Percentiles rank a stretch among this genome's conserved stretches.
These are phyloP conservation scores for Drosophila suzukii DNA, from an alignment of 1,140 invertebrate species.

Conservation along the genomic window DNA sequence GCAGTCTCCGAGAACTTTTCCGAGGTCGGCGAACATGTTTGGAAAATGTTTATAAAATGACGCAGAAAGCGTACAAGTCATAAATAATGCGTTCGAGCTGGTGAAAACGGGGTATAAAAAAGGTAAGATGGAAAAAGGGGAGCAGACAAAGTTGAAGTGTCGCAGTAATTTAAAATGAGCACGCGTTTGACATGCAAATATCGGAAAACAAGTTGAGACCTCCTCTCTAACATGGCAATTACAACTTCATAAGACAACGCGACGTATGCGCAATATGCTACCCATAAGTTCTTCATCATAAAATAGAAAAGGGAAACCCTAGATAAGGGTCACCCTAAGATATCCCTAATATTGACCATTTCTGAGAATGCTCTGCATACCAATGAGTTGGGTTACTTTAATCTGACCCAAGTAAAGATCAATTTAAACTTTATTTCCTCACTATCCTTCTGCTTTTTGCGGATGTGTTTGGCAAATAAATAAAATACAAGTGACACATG, in stretches of 20 bases:
- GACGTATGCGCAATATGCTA: slow-evolving; percentile 40
- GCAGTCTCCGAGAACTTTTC: slow-evolving; percentile 43
- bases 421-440: slow-evolving; percentile 9
- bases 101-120: background rate
- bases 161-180: slow-evolving; percentile 78
- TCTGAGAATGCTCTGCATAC: slow-evolving; percentile 2
- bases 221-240: slow-evolving; percentile 36
- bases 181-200: slow-evolving; percentile 80
- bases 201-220: slow-evolving; percentile 41
- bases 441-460: background rate
- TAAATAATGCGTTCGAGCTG: slow-evolving; percentile 72
- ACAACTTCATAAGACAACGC: slow-evolving; percentile 7
- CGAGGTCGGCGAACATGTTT: slow-evolving; percentile 62
- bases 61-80: slow-evolving; percentile 79
- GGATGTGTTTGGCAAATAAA: slow-evolving; percentile 62
- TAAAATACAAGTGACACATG: slow-evolving; percentile 70
- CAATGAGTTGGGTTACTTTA: slow-evolving; percentile 13
- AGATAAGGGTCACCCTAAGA: slow-evolving; percentile 23
- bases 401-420: slow-evolving; percentile 1
- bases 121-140: background rate
- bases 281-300: background rate
- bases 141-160: slow-evolving; percentile 42
- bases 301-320: background rate
- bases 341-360: slow-evolving; percentile 19
- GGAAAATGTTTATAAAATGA: slow-evolving; percentile 83